A percentile compares a stretch with the other conserved stretches of the same genome.
These are phyloP conservation scores for Puma concolor DNA, from an alignment of 2,113 vertebrate species.

Conservation along the genomic window DNA sequence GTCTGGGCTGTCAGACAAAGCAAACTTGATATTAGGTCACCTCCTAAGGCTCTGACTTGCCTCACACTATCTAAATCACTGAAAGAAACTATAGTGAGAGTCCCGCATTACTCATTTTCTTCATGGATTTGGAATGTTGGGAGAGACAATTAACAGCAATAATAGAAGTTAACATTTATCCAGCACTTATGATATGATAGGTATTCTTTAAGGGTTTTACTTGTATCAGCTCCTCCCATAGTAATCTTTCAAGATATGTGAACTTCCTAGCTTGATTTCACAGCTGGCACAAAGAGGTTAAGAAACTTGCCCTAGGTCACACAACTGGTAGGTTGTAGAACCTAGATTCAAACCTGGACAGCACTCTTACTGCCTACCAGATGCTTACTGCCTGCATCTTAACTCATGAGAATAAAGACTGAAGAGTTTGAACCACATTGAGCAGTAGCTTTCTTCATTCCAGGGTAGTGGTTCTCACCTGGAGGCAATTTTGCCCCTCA, in stretches of 20 bases:
- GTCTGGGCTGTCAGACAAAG: neutral
- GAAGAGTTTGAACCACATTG: neutral
- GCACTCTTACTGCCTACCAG: neutral
- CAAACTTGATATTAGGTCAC: neutral
- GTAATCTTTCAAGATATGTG: neutral
- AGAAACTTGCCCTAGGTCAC: neutral
- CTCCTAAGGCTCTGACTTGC: neutral
- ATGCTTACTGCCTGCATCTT: neutral
- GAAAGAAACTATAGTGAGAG: neutral
- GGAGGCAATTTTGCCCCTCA: neutral
- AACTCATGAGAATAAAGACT: neutral
- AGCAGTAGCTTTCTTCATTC: neutral
- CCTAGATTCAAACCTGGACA: neutral
- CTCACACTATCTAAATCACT: neutral
- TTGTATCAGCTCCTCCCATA: neutral
- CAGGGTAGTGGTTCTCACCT: neutral
- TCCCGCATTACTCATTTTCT: neutral
- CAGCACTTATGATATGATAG: neutral
- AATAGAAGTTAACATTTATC: neutral
- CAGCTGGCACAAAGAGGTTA: neutral
- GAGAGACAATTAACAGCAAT: neutral
- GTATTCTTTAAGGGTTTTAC: neutral
- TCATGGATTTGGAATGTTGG: neutral
- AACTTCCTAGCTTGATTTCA: neutral
- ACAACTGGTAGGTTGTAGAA: neutral